A percentile compares a stretch with the other conserved stretches of the same genome.
These are phyloP conservation scores for Emydoidea blandingii DNA, from an alignment of 2,797 vertebrate genomes.

Conservation along the genomic window DNA sequence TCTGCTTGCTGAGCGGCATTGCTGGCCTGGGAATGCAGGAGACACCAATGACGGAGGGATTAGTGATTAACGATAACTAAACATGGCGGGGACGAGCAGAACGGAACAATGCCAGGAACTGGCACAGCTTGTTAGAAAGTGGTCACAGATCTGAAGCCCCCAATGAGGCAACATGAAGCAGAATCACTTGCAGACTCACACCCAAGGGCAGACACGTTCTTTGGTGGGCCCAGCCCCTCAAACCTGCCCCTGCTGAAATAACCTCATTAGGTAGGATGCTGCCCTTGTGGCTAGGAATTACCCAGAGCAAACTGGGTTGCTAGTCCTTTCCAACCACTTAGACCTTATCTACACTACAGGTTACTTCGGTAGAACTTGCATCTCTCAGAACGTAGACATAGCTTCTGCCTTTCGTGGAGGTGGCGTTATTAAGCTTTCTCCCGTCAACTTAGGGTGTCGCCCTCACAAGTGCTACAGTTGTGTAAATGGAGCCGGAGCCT, in stretches of 20 bases:
- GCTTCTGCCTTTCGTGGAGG: no score
- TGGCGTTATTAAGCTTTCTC: no score
- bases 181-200: background rate
- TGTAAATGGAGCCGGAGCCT: no score
- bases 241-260: background rate
- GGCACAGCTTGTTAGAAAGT: background rate
- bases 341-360: no score
- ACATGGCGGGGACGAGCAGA: accelerated
- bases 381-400: no score
- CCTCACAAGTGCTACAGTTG: no score
- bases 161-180: background rate
- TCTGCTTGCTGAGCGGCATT: background rate
- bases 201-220: background rate
- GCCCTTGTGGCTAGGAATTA: background rate
- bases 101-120: background rate
- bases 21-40: background rate
- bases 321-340: no score
- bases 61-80: background rate
- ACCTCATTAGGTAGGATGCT: background rate
- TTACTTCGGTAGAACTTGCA: no score
- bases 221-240: background rate
- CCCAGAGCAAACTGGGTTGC: background rate
- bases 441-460: accelerated
- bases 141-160: background rate
- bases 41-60: background rate